A percentile compares a stretch with the other conserved stretches of the same genome.
These are phyloP conservation scores for Zosterops pallidus DNA, from an alignment of 2,113 vertebrate genomes.

Conservation along the genomic window DNA sequence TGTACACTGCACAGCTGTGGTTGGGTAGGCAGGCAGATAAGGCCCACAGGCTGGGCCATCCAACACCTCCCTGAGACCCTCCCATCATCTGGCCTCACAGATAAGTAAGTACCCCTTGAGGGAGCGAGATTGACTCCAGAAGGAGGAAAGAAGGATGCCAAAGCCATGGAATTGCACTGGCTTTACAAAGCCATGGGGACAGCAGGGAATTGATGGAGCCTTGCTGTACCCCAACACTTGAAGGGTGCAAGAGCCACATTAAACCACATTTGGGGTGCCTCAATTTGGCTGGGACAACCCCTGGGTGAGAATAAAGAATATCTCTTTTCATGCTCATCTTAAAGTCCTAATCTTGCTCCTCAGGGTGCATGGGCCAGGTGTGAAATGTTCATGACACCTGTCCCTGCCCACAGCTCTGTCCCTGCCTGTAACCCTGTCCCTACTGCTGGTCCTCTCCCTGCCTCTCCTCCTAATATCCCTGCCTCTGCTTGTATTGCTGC, in stretches of 20 bases:
- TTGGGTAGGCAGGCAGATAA: background rate
- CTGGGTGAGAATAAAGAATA: background rate
- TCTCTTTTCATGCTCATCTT: background rate
- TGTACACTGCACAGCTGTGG: background rate
- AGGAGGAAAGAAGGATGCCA: accelerated
- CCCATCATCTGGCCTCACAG: background rate
- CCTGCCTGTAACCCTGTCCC: background rate
- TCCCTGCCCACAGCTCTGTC: background rate
- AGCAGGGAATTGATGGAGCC: background rate
- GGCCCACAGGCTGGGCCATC: background rate
- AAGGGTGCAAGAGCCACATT: accelerated
- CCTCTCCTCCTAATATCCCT: background rate
- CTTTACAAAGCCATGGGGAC: background rate
- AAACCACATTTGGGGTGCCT: background rate
- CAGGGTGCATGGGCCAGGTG: accelerated
- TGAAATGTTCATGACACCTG: background rate
- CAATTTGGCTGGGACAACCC: background rate
- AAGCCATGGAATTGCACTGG: background rate
- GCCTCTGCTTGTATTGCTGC: background rate
- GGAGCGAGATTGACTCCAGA: background rate
- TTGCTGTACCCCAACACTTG: background rate
- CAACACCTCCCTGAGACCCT: background rate
- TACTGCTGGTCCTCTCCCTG: background rate
- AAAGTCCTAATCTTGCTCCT: background rate
- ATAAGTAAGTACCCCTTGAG: too few species aligned